Evolutionary conservation across 2,888 invertebrate species (phyloP).

Genomic region (Noctua comes): DNA sequence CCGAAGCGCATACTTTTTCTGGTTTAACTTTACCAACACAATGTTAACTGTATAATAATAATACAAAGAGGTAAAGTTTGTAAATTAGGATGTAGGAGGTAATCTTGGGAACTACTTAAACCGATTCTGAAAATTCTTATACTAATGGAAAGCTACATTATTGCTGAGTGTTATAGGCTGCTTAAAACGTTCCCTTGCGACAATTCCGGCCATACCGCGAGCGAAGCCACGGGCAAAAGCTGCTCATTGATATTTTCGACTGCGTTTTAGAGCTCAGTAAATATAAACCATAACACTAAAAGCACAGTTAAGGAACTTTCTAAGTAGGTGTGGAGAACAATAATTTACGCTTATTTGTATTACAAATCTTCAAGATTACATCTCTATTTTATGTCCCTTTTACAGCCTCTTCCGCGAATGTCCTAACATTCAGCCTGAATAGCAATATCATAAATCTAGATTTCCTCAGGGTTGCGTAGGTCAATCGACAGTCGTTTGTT

Average conservation of each 20-base stretch:
- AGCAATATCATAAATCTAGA: conserved; percentile 34
- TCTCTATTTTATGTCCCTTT: conserved; percentile 16
- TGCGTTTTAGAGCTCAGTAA: neutral
- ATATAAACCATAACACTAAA: neutral
- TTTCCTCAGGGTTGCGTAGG: conserved; percentile 27
- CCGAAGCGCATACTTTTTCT: neutral
- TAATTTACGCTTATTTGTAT: conserved; percentile 16
- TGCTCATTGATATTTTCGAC: neutral
- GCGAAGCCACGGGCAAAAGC: neutral
- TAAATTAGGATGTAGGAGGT: too few relatives aligned
- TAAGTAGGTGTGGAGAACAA: neutral
- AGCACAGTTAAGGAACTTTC: neutral
- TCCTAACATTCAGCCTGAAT: conserved; percentile 12
- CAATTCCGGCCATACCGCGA: neutral
- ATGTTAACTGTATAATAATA: too few relatives aligned
- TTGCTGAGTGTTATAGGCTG: neutral
- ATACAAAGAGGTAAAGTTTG: too few relatives aligned
- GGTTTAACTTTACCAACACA: neutral
- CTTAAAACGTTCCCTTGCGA: neutral
- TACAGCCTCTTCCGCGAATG: conserved; percentile 5
- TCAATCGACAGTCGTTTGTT: conserved; percentile 34
- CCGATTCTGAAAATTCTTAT: neutral
- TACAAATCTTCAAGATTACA: conserved; percentile 20
- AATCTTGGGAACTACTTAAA: neutral
- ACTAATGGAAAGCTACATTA: neutral